phyloP scores from a whole-genome alignment of 2,888 invertebrate genomes.

The Drosophila borealis region DNA sequence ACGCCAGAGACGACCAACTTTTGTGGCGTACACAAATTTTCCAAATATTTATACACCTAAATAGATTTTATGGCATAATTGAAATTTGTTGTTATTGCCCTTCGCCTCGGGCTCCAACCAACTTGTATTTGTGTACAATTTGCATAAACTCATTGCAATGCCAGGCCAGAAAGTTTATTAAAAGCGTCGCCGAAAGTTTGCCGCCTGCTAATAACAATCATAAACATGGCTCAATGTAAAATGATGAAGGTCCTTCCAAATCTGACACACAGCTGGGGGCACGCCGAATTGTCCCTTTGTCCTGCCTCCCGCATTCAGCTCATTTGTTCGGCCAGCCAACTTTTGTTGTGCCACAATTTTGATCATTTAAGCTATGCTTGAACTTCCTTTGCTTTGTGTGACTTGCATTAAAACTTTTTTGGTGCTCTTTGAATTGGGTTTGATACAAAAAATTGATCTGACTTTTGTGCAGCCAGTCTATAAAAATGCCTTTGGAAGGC shows the following conservation, averaged over 20 bases:
- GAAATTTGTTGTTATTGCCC: constrained; percentile 75
- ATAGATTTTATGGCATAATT: constrained; percentile 79
- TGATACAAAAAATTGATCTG: background rate
- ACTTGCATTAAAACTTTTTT: constrained; percentile 24
- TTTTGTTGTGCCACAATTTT: constrained; percentile 58
- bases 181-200: constrained; percentile 61
- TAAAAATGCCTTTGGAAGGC: no score
- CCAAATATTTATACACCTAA: constrained; percentile 78
- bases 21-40: constrained; percentile 57
- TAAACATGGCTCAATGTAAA: constrained; percentile 61
- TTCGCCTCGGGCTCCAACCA: background rate
- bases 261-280: constrained; percentile 68
- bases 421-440: background rate
- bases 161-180: constrained; percentile 69
- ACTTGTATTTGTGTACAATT: constrained; percentile 51
- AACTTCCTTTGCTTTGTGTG: constrained; percentile 27
- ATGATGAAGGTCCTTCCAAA: constrained; percentile 65
- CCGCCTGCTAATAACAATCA: constrained; percentile 65
- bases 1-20: constrained; percentile 44
- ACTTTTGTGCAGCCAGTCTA: background rate
- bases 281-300: background rate
- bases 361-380: constrained; percentile 58
- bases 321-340: constrained; percentile 40
- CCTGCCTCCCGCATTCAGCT: background rate
- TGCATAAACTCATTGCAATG: constrained; percentile 72